phyloP scores from a whole-genome alignment of 1,140 invertebrate genomes.

The Babylonia areolata region DNA sequence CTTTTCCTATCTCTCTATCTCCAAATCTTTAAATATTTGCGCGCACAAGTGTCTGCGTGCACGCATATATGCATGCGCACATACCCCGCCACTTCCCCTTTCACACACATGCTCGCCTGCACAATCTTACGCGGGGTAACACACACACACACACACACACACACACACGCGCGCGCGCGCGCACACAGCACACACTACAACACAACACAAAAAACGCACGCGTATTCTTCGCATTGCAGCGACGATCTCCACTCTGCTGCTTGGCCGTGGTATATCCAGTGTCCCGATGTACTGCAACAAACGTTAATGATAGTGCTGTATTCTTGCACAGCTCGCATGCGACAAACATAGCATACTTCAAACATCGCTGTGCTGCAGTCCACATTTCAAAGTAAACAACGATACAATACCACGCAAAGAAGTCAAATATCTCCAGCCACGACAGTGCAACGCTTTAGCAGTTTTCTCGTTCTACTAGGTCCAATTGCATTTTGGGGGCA shows the following conservation, averaged over 20 bases:
- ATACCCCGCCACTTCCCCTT: background rate
- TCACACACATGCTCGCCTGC: background rate
- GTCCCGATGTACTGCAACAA: slow-evolving; percentile 95
- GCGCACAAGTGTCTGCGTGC: background rate
- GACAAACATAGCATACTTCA: too few relatives aligned
- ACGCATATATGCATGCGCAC: background rate
- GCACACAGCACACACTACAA: slow-evolving; percentile 8
- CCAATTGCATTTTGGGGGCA: background rate
- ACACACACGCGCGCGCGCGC: slow-evolving; percentile 3
- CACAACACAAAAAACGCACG: slow-evolving; percentile 73
- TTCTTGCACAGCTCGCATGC: too few relatives aligned
- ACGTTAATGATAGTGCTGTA: too few relatives aligned
- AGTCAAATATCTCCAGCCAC: too few relatives aligned
- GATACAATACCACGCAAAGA: too few relatives aligned
- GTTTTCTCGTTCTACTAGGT: too few relatives aligned
- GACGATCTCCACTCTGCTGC: slow-evolving; percentile 97
- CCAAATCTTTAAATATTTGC: background rate
- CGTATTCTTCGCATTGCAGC: slow-evolving; percentile 98
- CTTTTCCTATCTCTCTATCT: background rate
- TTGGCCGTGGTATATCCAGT: slow-evolving; percentile 95
- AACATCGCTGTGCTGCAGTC: too few relatives aligned
- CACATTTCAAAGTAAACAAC: too few relatives aligned
- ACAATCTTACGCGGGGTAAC: slow-evolving; percentile 13
- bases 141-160: slow-evolving; percentile 34
- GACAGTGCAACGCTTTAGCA: too few relatives aligned